Evolutionary conservation across 2,888 invertebrate genomes (phyloP), one percentile per base, ranked within the genome.

Genomic region (Noctuana brunneofusca): DNA sequence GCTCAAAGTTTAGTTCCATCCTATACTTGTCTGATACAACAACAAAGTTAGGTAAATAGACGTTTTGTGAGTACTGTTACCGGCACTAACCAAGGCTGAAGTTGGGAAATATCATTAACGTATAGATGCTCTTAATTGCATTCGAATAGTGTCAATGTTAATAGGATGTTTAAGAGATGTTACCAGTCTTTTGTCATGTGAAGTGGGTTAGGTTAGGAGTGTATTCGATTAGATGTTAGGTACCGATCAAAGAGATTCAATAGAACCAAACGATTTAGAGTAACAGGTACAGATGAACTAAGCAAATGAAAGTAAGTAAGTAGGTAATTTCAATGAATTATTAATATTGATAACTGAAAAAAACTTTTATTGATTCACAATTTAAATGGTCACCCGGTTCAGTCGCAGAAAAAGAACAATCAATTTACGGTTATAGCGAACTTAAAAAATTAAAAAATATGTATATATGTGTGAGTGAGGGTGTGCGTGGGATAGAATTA

Each of bases 111-210:
- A 73, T 73, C 75, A 75, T 75, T 75, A 75, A 75, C 74, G 69
- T 70, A 68, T 66, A 65, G 71, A 70, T 71, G 70, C 64, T 76
- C 74, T 79, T 80, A 83, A 83, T 83, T 82, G 75, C 74, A 69
- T 67, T 68, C 70, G 69, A 76, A 75, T 74, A 71, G 66, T 75
- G 75, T 76, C 72, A 77, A 75, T 76, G 73, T 71, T 72, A 74
- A 71, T 69, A 57, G 62, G 55, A 59, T 66, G 63, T 55, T 32
- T 48, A 20, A 24, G 41, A 53, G 53, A 53, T 59, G 46, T 46
- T 20, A 32, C 46, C 12, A 46, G 54, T 60, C 16, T 46, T 27
- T 22, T 55, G 24, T 41, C 27, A 38, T 22, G 35, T 24, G n/a
- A 53, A 32, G 18, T 32, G 32, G 41, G 24, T 41, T 38, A 41